Conservation (phyloP, 35 echinoderm and acorn worm genomes). For the Ophiothrix spiculata region DNA sequence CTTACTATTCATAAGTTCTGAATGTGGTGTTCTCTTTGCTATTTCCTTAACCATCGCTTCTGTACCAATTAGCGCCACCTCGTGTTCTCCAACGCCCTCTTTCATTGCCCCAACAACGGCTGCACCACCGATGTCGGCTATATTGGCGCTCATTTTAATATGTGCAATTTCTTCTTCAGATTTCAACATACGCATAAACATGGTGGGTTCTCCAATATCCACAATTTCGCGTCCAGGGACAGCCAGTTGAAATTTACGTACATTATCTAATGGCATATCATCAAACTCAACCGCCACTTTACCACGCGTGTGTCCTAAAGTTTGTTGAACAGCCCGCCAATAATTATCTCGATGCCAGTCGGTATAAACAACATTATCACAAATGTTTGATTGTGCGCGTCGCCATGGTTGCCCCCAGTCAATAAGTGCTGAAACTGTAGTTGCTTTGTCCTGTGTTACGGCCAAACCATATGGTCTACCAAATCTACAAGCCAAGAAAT, state of each 20-base stretch:
- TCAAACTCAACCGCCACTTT: constrained; percentile 63
- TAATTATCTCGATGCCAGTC: constrained; percentile 94
- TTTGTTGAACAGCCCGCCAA: constrained; percentile 66
- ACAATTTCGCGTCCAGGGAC: constrained; percentile 52
- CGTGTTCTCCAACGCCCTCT: constrained; percentile 74
- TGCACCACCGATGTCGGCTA: constrained; percentile 73
- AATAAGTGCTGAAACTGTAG: constrained; percentile 60
- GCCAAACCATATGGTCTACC: constrained; percentile 78
- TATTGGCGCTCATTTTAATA: constrained; percentile 74
- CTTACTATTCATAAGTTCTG: constrained; percentile 91
- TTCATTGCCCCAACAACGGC: constrained; percentile 66
- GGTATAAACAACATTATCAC: constrained; percentile 74
- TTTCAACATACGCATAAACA: constrained; percentile 84
- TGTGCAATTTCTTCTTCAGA: constrained; percentile 79
- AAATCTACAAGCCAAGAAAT: constrained; percentile 83
- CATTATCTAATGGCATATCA: constrained; percentile 63
- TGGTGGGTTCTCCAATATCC: constrained; percentile 75
- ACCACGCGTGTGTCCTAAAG: constrained; percentile 13
- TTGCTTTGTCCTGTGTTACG: constrained; percentile 76
- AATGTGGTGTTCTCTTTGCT: constrained; percentile 64
- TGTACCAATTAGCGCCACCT: constrained; percentile 66
- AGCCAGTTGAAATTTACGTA: constrained; percentile 55
- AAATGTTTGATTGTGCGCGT: not conserved
- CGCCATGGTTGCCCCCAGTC: constrained; percentile 73
- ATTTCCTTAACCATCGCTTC: constrained; percentile 90